Base-by-base conservation (phyloP, 2,113 vertebrate species). In the Apistogramma diplotaenia region DNA sequence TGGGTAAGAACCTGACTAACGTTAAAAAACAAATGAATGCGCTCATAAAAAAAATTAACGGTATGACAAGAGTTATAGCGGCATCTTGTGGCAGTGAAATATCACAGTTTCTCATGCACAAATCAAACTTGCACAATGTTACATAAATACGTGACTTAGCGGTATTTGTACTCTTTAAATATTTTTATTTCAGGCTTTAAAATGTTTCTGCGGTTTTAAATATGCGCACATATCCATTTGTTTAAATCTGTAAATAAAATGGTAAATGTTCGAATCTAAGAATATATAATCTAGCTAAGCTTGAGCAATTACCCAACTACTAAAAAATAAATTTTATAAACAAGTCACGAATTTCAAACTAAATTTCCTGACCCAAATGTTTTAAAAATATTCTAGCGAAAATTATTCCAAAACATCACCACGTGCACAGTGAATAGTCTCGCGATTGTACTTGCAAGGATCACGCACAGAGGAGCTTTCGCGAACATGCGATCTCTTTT, bases 401-500 rank as follows among this genome's bases (percentile, higher is more conserved):
- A 29, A 51, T n/a, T 8, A 51, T 51, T 51, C 25, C 65, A 13
- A 31, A 70, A 27, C 65, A 70, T 29, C 11, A 19, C 5, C 23
- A 29, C 62, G 16, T 29, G 46, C 27, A 29, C 43, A 49, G 43
- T 27, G 23, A 49, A 29, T 19, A 29, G 40, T 46, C 15, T 67
- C 18, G 37, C 18, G 25, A 8, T 27, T 27, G 15, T 46, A 12
- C 37, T 10, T 29, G 29, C 27, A 18, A 9, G 16, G 3, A 8
- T 55, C 6, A 16, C 3, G 5, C 54, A 8, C 31, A 43, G 16
- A 9, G 73, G 25, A 29, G 11, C 18, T 31, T 70, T 3, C 35
- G 73, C 73, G 10, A 37, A 58, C 4, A 16, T 37, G 10, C 9
- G 6, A 1, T 19, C 43, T 8, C 82, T 89, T 88, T 90, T 93